phyloP scores from a whole-genome alignment of 1,140 invertebrate species.

The Papilio polytes region DNA sequence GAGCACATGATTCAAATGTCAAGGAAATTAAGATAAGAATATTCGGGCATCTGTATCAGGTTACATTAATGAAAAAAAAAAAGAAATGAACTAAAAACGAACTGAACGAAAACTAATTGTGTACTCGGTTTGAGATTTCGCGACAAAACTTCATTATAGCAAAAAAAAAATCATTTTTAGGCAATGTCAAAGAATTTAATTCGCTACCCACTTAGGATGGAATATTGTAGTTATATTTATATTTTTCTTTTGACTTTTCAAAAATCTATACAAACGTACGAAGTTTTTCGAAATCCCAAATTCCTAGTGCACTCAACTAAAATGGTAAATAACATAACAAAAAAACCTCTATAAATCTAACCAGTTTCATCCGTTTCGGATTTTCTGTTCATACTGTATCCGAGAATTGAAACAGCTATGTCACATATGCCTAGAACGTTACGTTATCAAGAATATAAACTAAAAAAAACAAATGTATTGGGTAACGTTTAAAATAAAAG shows the following conservation, averaged over 20 bases:
- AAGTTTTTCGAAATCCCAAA: constrained; percentile 2
- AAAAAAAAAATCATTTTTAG: not conserved
- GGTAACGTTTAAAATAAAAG: not conserved
- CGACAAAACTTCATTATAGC: not conserved
- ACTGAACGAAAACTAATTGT: not conserved
- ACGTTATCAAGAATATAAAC: not conserved
- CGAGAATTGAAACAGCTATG: constrained; percentile 64
- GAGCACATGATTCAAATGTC: not conserved
- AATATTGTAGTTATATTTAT: not conserved
- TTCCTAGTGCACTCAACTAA: not conserved
- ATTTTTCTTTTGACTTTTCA: too few relatives aligned
- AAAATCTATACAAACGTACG: too few relatives aligned
- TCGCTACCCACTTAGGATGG: not conserved
- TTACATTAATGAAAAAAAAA: constrained; percentile 13
- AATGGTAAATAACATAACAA: constrained; percentile 39
- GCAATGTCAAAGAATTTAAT: not conserved
- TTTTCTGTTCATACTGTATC: constrained; percentile 63
- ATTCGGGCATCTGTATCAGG: not conserved
- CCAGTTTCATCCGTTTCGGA: constrained; percentile 64
- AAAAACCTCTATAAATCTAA: constrained; percentile 54
- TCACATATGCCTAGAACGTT: constrained; percentile 66
- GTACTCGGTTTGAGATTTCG: not conserved
- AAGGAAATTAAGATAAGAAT: not conserved
- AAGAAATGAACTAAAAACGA: not conserved
- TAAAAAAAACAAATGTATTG: not conserved